Percentiles rank a stretch among this genome's conserved stretches.
Conservation (phyloP, 2,888 invertebrate genomes). For the Ennomos fuscantarius region DNA sequence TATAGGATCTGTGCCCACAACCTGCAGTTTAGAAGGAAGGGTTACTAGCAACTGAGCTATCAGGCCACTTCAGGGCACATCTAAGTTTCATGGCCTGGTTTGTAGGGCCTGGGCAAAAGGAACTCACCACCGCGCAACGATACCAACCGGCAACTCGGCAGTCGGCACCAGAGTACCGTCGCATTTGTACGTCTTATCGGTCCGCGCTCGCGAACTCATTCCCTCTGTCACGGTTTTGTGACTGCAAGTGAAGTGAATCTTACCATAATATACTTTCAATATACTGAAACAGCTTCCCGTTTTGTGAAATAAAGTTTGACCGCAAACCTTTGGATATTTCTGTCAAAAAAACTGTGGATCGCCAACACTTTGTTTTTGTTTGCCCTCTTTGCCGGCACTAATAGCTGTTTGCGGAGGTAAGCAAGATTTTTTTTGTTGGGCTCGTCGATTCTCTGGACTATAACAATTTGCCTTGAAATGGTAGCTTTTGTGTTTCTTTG, state of each 20-base stretch:
- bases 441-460: constrained; percentile 41
- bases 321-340: constrained; percentile 45
- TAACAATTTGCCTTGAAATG: constrained; percentile 35
- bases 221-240: constrained; percentile 72
- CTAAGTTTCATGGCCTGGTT: too few species aligned
- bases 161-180: constrained; percentile 59
- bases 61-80: too few species aligned
- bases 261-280: constrained; percentile 46
- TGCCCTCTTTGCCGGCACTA: constrained; percentile 66
- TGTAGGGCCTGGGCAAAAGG: too few species aligned
- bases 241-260: constrained; percentile 76
- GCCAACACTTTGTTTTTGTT: constrained; percentile 62
- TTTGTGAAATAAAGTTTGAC: constrained; percentile 37
- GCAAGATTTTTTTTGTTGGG: constrained; percentile 61
- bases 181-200: constrained; percentile 57
- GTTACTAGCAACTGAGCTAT: too few species aligned
- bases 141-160: constrained; percentile 34
- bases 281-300: constrained; percentile 39
- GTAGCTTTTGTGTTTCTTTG: constrained; percentile 18
- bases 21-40: too few species aligned
- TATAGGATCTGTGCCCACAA: too few species aligned
- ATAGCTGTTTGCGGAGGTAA: constrained; percentile 76
- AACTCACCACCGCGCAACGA: neutral
- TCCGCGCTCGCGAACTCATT: constrained; percentile 54
- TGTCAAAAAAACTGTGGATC: constrained; percentile 48